phyloP scores from a whole-genome alignment of 2,888 invertebrate genomes.

The Lingula anatina region DNA sequence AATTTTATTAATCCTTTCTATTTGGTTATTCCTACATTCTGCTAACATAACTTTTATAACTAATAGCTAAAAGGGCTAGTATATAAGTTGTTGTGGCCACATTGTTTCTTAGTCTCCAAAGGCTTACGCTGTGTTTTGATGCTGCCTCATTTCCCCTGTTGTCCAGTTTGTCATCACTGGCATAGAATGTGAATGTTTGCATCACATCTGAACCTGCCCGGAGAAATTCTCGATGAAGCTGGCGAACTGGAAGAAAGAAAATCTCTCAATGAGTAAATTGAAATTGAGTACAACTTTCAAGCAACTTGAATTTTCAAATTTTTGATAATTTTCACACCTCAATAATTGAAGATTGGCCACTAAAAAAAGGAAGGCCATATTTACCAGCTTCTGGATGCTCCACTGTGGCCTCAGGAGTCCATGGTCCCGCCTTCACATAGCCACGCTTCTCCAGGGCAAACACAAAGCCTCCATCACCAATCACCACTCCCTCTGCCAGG shows the following conservation, averaged over 20 bases:
- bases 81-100: too few species aligned
- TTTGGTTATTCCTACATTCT: too few species aligned
- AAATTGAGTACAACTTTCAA: background rate
- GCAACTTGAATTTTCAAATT: too few species aligned
- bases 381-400: constrained; percentile 52
- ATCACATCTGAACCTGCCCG: constrained; percentile 51
- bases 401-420: constrained; percentile 52
- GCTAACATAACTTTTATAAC: too few species aligned
- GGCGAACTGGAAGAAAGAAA: constrained; percentile 27
- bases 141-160: constrained; percentile 46
- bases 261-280: background rate
- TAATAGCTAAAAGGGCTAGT: too few species aligned
- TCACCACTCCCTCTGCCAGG: constrained; percentile 46
- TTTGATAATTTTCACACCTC: too few species aligned
- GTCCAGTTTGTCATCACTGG: constrained; percentile 51
- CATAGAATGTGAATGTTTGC: constrained; percentile 54
- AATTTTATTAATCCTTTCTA: too few species aligned
- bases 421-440: constrained; percentile 55
- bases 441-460: constrained; percentile 53
- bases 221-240: constrained; percentile 51
- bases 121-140: too few species aligned
- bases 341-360: too few species aligned
- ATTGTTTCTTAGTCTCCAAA: too few species aligned
- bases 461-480: constrained; percentile 54
- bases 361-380: too few species aligned